phyloP scores from a whole-genome alignment of 1,140 invertebrate species.

The Campoletis sonorensis region DNA sequence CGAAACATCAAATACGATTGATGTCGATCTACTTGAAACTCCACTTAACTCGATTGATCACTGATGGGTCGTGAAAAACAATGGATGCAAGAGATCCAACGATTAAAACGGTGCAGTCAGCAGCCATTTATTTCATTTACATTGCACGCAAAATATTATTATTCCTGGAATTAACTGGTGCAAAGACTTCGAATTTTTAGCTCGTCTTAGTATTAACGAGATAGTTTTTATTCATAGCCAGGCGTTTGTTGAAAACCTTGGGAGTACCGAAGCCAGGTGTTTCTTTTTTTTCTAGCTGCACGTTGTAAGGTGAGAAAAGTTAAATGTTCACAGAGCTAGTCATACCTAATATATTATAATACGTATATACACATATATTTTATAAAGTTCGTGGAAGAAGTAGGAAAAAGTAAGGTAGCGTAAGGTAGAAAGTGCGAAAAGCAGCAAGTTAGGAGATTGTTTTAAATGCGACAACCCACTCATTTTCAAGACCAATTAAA shows the following conservation, averaged over 20 bases:
- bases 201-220: neutral
- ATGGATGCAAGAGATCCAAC: too few species aligned
- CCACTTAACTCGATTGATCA: neutral
- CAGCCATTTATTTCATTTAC: too few species aligned
- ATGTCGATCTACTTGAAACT: neutral
- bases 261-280: neutral
- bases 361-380: slow-evolving; percentile 7
- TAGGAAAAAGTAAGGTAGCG: slow-evolving; percentile 30
- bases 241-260: neutral
- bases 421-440: slow-evolving; percentile 29
- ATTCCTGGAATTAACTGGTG: neutral
- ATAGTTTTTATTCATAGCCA: neutral
- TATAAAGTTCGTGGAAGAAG: slow-evolving; percentile 20
- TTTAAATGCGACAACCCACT: slow-evolving; percentile 59
- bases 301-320: slow-evolving; percentile 18
- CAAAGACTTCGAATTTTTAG: neutral
- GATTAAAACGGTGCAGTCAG: too few species aligned
- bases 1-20: neutral
- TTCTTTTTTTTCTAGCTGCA: neutral
- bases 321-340: neutral
- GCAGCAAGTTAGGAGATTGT: slow-evolving; percentile 55
- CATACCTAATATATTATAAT: neutral
- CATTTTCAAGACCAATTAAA: slow-evolving; percentile 69
- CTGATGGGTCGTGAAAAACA: neutral
- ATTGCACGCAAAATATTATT: too few species aligned